Base-by-base conservation (phyloP, 1,140 invertebrate species). In the Heliconius melpomene region DNA sequence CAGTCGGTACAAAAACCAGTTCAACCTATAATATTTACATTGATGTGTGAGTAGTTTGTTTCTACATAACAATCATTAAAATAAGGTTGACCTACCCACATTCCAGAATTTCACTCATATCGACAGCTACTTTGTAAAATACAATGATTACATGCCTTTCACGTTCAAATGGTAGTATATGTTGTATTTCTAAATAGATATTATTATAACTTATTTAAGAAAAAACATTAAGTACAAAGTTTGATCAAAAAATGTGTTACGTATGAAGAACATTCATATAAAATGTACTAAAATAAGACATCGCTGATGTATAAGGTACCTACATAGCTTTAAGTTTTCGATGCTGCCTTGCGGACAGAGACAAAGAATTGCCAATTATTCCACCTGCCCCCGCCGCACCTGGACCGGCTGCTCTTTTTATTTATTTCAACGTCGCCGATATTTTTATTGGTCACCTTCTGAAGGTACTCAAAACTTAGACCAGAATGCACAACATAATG, bases 311-410 rank as follows among this genome's bases (percentile, higher is more conserved):
- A 83, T 84, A 85, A 87, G 83, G 87, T 86, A 89, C n/a, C n/a
- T n/a, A n/a, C 88, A 88, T 90, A 84, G 85, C 80, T 84, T 85
- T 88, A 85, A 87, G 88, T 89, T 91, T 91, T 91, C 87, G 89
- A 86, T 83, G 89, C 81, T 87, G 85, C 85, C 85, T 85, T 84
- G 74, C 85, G 88, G 87, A 78, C 88, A 90, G 93, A 93, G 90
- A 94, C 93, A 93, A 94, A 93, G 93, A 93, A 93, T 93, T 91
- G 91, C 90, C 92, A 93, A 93, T 94, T 93, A 94, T 91, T 93
- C 90, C 93, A 93, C 92, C 93, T 94, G 93, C 92, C 87, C 87
- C 87, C 87, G 87, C 89, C 86, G 90, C 91, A 94, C 88, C 93
- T 94, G 93, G 89, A 83, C 88, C 89, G 90, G 90, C 87, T 91